Base-by-base conservation (phyloP, 1,140 invertebrate genomes). In the Lordiphosa mommai region DNA sequence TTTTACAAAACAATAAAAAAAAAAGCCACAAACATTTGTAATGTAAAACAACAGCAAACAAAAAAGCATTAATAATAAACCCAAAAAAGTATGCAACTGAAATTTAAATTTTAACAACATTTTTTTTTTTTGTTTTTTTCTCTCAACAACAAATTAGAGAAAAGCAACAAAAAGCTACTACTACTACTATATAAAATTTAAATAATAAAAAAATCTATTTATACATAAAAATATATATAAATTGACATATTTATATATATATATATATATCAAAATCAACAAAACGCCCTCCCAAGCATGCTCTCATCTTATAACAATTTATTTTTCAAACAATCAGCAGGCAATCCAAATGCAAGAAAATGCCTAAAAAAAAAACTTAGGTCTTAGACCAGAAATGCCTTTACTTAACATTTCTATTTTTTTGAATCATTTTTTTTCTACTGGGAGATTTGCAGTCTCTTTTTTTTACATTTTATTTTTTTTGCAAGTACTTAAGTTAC, bases 251-350 rank as follows among this genome's bases (percentile, higher is more conserved):
- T 52, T 58, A 44, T 16, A 70, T 48, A 53, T 36, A 56, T 55
- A 53, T 32, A 41, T 17, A 72, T 60, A 61, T 52, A 51, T 46
- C 34, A 34, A 74, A 61, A 56, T 43, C 33, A 37, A 43, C 40
- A 66, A 51, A 50, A 85, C 85, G 85, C 84, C 85, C 85, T 87
- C 85, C 85, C 85, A 87, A 87, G 85, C 85, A 87, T 87, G 85
- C 85, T 85, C 73, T 87, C 84, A 87, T 87, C 65, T 73, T 67
- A 77, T 64, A 61, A 72, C n/a, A 84, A 53, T 76, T 72, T 82
- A 52, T 61, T 82, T 82, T 80, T 49, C 37, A 44, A 59, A 61
- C 44, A 50, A 64, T 46, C 13, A 68, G 37, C 49, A 66, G 72
- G 61, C 55, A 41, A 56, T 58, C 34, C 36, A 61, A 68, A 57